Percentiles rank a stretch among this genome's conserved stretches.
Evolutionary conservation across 2,113 vertebrate species (phyloP).

Genomic region (Toxostoma redivivum): DNA sequence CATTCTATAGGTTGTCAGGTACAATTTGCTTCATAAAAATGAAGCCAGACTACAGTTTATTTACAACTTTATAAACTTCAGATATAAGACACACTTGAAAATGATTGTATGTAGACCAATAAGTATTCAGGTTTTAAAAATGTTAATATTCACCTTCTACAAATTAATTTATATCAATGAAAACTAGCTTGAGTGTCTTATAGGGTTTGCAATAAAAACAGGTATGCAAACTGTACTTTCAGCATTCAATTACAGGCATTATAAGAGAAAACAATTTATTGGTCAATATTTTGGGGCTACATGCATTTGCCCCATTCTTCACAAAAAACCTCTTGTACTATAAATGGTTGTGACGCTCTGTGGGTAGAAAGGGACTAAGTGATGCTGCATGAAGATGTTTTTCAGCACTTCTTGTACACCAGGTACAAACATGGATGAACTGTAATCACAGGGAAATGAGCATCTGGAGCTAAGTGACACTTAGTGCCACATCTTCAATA

Average conservation of each 20-base stretch:
- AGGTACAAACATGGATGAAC: not conserved
- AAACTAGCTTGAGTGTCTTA: not conserved
- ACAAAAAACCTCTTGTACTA: not conserved
- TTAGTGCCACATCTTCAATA: not conserved
- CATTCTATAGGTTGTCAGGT: not conserved
- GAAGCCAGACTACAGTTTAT: not conserved
- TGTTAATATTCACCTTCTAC: not conserved
- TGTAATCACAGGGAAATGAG: not conserved
- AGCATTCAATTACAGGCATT: not conserved
- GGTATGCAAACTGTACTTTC: not conserved
- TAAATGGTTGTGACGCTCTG: not conserved
- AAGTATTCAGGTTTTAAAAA: not conserved
- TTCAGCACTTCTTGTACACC: not conserved
- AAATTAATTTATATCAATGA: not conserved
- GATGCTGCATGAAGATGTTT: not conserved
- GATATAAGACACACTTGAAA: not conserved
- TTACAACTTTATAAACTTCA: not conserved
- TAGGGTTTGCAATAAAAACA: not conserved
- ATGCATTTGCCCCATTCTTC: not conserved
- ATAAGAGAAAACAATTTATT: not conserved
- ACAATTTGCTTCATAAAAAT: not conserved
- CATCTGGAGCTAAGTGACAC: not conserved
- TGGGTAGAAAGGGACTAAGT: not conserved
- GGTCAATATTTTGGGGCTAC: not conserved
- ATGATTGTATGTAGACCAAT: not conserved